These are phyloP conservation scores for Monopis laevigella DNA, from an alignment of 2,888 invertebrate genomes.

Conservation along the genomic window DNA sequence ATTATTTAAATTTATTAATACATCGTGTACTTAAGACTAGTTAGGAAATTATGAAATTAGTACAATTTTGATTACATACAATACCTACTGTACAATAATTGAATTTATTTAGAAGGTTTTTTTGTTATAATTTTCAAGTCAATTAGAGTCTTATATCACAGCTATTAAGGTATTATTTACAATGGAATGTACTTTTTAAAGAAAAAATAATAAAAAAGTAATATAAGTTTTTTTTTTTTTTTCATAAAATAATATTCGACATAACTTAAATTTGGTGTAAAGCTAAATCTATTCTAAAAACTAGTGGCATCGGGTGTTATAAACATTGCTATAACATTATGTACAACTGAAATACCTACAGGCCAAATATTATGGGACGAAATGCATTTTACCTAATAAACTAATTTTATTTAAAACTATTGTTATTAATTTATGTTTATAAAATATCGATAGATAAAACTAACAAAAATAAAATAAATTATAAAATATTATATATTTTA, in stretches of 20 bases:
- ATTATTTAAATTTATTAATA: slow-evolving; percentile 22
- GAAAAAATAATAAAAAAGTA: not conserved
- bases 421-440: too few species aligned
- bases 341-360: slow-evolving; percentile 11
- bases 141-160: slow-evolving; percentile 38
- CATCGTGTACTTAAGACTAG: slow-evolving; percentile 46
- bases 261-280: slow-evolving; percentile 63
- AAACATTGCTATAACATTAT: slow-evolving; percentile 9
- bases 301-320: slow-evolving; percentile 44
- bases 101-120: not conserved
- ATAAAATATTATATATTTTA: too few species aligned
- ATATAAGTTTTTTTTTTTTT: not conserved
- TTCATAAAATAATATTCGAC: too few species aligned
- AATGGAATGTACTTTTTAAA: slow-evolving; percentile 28
- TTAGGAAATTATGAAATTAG: slow-evolving; percentile 34
- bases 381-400: too few species aligned
- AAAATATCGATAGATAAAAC: too few species aligned
- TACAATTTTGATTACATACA: not conserved
- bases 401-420: too few species aligned
- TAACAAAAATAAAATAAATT: too few species aligned
- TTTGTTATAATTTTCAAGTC: not conserved
- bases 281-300: slow-evolving; percentile 45
- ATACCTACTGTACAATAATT: too few species aligned
- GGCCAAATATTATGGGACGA: too few species aligned
- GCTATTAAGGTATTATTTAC: slow-evolving; percentile 54